Base-by-base conservation (phyloP, 2,888 invertebrate species). In the Entomobrya proxima region DNA sequence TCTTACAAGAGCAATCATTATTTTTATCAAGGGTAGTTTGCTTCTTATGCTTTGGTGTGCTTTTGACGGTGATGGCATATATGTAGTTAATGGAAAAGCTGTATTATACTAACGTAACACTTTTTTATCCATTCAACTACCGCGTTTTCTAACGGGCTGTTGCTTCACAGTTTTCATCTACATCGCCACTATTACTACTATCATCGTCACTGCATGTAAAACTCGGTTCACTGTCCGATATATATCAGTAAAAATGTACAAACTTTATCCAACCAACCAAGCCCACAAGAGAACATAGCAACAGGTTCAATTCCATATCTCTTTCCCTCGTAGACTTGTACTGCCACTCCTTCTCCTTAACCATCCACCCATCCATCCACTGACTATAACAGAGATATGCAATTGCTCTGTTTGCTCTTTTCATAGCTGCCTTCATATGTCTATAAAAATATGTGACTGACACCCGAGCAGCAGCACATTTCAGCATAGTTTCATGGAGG, bases 221-320 rank as follows among this genome's bases (percentile, higher is more conserved):
- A 30, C 24, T 30, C n/a, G 6, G 15, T n/a, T 58, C 3, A 2
- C 58, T 9, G 58, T 50, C 6, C n/a, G 50, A 3, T 50, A 50
- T 55, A 35, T 64, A n/a, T n/a, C n/a, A n/a, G n/a, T n/a, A n/a
- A n/a, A n/a, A n/a, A n/a, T n/a, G n/a, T n/a, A n/a, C n/a, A 18
- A 37, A 15, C 37, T 1, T n/a, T 35, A 64, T 64, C 37, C n/a
- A 24, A 61, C 30, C n/a, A 61, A 1, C 61, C n/a, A 47, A 47
- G n/a, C 47, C 32, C n/a, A 61, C 4, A 13, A 61, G 6, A 40
- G 37, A 35, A 18, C 32, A 24, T 69, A 79, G 79, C 79, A 79
- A 79, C 79, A 79, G 79, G 79, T 79, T 79, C 44, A 69, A 24
- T 72, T 72, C 44, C 44, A 11, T 15, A 7, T 40, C 44, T 11